Base-by-base conservation (phyloP, 2,888 invertebrate species). In the Phymatocera aterrima region DNA sequence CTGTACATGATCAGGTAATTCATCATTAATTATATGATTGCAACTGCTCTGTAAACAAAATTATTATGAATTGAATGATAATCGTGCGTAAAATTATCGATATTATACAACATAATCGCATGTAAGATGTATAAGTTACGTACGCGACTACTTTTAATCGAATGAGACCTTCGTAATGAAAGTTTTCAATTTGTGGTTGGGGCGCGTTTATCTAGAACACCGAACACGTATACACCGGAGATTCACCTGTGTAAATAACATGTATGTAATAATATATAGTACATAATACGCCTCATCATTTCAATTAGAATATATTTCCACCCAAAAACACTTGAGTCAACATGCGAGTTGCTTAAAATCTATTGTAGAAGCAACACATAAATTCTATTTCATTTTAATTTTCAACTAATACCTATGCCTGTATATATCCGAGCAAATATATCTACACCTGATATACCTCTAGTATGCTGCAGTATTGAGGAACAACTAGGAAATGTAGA, bases 181-280 rank as follows among this genome's bases (percentile, higher is more conserved):
- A 40, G 57, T 8, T 40, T 74, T 57, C 12, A 3, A 6, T 54
- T 74, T 74, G 28, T 74, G 37, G 31, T 74, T 57, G 21, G 15
- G 18, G 28, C 3, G 21, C 28, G 24, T 48, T 31, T 70, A 40
- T 74, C 74, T 3, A 57, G 37, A 74, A 54, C 74, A 46, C 21
- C 54, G 74, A 57, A 18, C 34, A 18, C 10, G 18, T 28, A 61
- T 10, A n/a, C 34, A 21, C n/a, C 43, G 28, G n/a, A n/a, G n/a
- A n/a, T n/a, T 74, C 74, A 57, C 21, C 74, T 74, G 74, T 18
- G 28, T 24, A 74, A 74, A 74, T 74, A 74, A 74, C 18, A 57
- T 57, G 24, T 28, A 57, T 57, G 24, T 28, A 57, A 74, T 54
- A 74, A 74, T 57, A 74, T 18, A 18, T 57, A 34, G 34, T 15